Percentiles rank a stretch among this genome's conserved stretches.
These are phyloP conservation scores for Apoderus coryli DNA, from an alignment of 2,888 invertebrate genomes.

Conservation along the genomic window DNA sequence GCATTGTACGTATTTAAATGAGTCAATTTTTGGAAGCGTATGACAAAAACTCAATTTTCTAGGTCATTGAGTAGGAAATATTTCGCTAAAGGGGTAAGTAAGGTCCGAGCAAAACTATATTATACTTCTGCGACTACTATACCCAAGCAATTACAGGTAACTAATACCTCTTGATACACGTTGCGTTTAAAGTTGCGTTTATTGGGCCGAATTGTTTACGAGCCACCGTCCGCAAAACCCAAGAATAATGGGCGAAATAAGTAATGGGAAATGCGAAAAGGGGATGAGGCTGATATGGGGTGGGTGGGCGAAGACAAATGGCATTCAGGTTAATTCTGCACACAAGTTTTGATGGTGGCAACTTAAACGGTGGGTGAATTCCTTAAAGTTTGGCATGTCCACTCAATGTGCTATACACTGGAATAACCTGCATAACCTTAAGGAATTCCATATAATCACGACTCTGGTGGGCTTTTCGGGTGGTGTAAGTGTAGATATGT, in stretches of 20 bases:
- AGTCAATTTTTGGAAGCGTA: too few species aligned
- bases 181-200: slow-evolving; percentile 33
- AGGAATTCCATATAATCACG: slow-evolving; percentile 26
- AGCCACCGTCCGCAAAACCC: slow-evolving; percentile 31
- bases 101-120: too few species aligned
- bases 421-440: slow-evolving; percentile 20
- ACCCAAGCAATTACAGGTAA: slow-evolving; percentile 31
- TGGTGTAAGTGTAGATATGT: too few species aligned
- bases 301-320: slow-evolving; percentile 33
- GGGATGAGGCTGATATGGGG: too few species aligned
- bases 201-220: slow-evolving; percentile 34
- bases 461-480: not conserved
- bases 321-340: slow-evolving; percentile 33
- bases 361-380: slow-evolving; percentile 31
- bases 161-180: slow-evolving; percentile 33
- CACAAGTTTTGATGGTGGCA: too few species aligned
- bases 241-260: slow-evolving; percentile 34
- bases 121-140: too few species aligned
- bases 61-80: too few species aligned
- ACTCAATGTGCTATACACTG: too few species aligned
- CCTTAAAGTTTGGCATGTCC: slow-evolving; percentile 19
- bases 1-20: too few species aligned
- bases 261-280: too few species aligned
- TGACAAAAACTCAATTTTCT: too few species aligned
- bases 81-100: too few species aligned